Evolutionary conservation across 2,797 vertebrate genomes (phyloP).

Genomic region (Anisognathus igniventris): DNA sequence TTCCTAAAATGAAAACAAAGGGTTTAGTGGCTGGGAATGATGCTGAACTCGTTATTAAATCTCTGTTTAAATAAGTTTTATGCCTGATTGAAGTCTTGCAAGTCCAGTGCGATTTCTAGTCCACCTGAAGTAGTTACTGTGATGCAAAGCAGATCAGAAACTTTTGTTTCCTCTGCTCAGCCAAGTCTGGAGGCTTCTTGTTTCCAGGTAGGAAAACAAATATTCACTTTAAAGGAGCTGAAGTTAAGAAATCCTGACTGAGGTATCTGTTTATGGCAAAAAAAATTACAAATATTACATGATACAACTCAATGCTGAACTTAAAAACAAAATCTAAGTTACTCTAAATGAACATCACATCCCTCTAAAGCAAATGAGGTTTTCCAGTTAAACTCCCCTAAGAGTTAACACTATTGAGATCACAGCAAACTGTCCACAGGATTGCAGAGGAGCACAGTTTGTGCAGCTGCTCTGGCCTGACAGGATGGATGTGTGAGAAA

Average conservation of each 20-base stretch:
- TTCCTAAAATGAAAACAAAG: slow-evolving; percentile 56
- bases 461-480: neutral
- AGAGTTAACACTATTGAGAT: neutral
- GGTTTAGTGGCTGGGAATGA: neutral
- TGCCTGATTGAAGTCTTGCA: slow-evolving; percentile 15
- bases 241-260: slow-evolving; percentile 44
- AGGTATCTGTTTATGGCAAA: slow-evolving; percentile 41
- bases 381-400: slow-evolving; percentile 31
- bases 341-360: neutral
- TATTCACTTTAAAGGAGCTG: neutral
- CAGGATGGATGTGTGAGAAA: neutral
- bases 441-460: neutral
- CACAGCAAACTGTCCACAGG: neutral
- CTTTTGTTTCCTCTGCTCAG: neutral
- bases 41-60: slow-evolving; percentile 3
- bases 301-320: neutral
- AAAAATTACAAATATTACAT: neutral
- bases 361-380: neutral
- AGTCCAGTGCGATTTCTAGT: neutral
- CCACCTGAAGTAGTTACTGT: neutral
- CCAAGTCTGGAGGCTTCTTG: neutral
- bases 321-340: neutral
- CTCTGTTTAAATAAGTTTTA: neutral
- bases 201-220: neutral
- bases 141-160: slow-evolving; percentile 1